These are phyloP conservation scores for Amazonetta brasiliensis DNA, from an alignment of 2,797 vertebrate species.

Conservation along the genomic window DNA sequence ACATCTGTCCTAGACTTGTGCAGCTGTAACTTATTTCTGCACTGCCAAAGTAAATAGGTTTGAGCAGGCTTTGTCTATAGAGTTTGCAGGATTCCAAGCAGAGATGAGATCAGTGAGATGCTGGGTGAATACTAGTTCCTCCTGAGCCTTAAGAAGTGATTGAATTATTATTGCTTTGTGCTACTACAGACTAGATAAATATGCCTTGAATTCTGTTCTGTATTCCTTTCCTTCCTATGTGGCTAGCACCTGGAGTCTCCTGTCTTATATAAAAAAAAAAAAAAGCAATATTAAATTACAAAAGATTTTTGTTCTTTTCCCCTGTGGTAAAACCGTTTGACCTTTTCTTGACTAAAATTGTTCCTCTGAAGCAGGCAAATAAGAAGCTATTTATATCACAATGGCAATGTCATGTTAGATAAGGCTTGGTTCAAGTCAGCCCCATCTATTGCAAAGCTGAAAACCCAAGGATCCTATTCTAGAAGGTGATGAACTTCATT, in stretches of 20 bases:
- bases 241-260: conserved; percentile 11
- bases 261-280: neutral
- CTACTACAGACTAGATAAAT: conserved; percentile 10
- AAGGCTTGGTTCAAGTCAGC: conserved; percentile 20
- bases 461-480: neutral
- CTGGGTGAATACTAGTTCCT: neutral
- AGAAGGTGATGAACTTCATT: neutral
- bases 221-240: neutral
- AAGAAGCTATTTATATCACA: conserved; percentile 59
- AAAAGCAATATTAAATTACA: conserved; percentile 29
- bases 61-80: neutral
- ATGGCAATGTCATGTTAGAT: conserved; percentile 34
- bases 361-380: conserved; percentile 56
- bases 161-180: conserved; percentile 48
- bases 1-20: neutral
- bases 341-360: conserved; percentile 52
- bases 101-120: neutral
- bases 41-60: neutral
- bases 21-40: neutral
- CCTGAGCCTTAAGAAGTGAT: conserved; percentile 16
- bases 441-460: neutral
- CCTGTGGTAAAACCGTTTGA: conserved; percentile 48
- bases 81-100: neutral
- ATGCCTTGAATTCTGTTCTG: neutral
- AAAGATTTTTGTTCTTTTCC: conserved; percentile 27